Evolutionary conservation across 2,797 vertebrate species (phyloP).

Genomic region (Smutsia gigantea): DNA sequence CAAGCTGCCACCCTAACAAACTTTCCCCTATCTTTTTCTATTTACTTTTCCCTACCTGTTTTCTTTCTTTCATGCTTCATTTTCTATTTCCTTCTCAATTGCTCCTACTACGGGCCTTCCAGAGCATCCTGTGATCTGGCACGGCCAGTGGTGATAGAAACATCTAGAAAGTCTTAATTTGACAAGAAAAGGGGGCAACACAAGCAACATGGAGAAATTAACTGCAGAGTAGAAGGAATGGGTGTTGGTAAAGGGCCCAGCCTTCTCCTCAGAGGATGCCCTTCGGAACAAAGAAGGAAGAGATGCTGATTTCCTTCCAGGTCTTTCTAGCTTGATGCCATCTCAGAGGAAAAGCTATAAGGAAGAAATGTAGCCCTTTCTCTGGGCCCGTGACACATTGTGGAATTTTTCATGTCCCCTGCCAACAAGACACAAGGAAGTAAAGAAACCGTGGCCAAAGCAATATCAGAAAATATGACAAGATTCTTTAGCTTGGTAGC

Average conservation of each 20-base stretch:
- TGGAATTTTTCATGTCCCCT: background rate
- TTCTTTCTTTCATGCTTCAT: background rate
- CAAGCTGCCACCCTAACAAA: background rate
- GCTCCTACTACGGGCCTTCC: no score
- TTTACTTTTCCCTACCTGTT: background rate
- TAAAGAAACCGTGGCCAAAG: background rate
- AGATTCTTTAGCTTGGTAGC: background rate
- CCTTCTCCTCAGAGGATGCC: background rate
- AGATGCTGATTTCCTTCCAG: background rate
- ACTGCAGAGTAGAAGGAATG: background rate
- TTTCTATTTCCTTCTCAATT: background rate
- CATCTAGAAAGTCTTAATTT: background rate
- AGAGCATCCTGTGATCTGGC: background rate
- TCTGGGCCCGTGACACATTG: background rate
- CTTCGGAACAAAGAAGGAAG: background rate
- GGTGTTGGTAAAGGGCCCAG: background rate
- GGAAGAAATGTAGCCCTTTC: background rate
- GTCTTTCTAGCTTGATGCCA: background rate
- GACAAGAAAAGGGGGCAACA: background rate
- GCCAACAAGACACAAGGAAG: constrained; percentile 7
- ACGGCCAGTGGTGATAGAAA: background rate
- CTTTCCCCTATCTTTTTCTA: background rate
- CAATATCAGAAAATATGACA: background rate
- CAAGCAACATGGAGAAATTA: background rate
- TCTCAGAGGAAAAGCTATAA: background rate